Percentiles rank a stretch among this genome's conserved stretches.
Evolutionary conservation across 2,888 invertebrate genomes (phyloP).

Genomic region (Agriotes lineatus): DNA sequence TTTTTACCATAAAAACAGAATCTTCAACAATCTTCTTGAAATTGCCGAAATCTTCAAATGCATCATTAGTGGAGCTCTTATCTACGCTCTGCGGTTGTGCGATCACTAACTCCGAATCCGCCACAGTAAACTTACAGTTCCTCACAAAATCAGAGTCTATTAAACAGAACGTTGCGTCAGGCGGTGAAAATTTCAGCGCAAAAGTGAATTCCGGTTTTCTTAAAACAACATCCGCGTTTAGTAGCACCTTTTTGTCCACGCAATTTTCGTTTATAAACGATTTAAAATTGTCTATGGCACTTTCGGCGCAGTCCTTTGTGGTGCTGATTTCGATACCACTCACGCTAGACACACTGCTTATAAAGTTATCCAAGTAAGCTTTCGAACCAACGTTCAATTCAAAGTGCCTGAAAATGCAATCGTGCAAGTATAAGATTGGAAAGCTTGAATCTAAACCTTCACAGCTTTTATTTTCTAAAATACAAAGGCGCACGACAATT

Average conservation of each 20-base stretch:
- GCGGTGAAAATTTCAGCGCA: constrained; percentile 64
- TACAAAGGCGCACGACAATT: constrained; percentile 56
- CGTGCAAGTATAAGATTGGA: constrained; percentile 69
- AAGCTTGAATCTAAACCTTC: too few species aligned
- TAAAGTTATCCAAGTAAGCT: constrained; percentile 67
- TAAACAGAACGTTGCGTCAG: constrained; percentile 67
- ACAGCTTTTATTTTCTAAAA: constrained; percentile 59
- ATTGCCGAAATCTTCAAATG: constrained; percentile 65
- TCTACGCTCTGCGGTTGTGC: constrained; percentile 25
- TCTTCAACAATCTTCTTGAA: constrained; percentile 68
- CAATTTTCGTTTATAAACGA: constrained; percentile 68
- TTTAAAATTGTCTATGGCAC: constrained; percentile 68
- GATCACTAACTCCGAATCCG: constrained; percentile 39
- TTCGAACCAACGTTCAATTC: constrained; percentile 71
- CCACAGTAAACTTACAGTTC: constrained; percentile 65
- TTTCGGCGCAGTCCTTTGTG: constrained; percentile 54
- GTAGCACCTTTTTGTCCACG: constrained; percentile 67
- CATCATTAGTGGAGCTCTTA: constrained; percentile 23
- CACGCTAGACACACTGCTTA: constrained; percentile 65
- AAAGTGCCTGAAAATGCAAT: constrained; percentile 69
- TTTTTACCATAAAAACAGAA: constrained; percentile 54
- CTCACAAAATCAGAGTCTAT: constrained; percentile 69
- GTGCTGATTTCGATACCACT: constrained; percentile 66
- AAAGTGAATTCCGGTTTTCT: constrained; percentile 61
- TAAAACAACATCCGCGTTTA: constrained; percentile 70